Conservation (phyloP, 2,888 invertebrate species). For the Drosophila tanythrix region DNA sequence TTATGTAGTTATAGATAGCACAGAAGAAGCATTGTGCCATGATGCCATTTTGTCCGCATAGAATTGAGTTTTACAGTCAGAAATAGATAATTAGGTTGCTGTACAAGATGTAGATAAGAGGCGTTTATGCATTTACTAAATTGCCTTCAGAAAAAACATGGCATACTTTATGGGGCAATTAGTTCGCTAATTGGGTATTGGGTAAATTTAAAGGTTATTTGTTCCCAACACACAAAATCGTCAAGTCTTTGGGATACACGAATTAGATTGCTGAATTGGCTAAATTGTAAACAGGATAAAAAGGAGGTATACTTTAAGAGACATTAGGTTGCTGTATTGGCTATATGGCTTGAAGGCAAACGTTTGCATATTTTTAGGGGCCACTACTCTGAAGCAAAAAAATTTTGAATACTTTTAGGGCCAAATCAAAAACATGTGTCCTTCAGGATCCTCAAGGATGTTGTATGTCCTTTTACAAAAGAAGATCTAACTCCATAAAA, state of each 20-base stretch:
- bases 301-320: not conserved
- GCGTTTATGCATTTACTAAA: not conserved
- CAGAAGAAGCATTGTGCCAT: not conserved
- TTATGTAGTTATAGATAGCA: not conserved
- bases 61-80: not conserved
- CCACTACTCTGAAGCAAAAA: too few relatives aligned
- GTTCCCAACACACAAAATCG: not conserved
- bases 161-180: not conserved
- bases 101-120: not conserved
- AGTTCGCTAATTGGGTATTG: not conserved
- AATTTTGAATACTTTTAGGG: not conserved
- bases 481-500: not conserved
- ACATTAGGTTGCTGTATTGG: not conserved
- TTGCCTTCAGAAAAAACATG: not conserved
- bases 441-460: not conserved
- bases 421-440: not conserved
- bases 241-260: not conserved
- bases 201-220: not conserved
- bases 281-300: not conserved
- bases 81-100: not conserved
- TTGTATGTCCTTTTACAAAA: not conserved
- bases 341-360: not conserved
- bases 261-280: not conserved
- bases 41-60: not conserved
- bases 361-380: not conserved